These are phyloP conservation scores for Philantomba maxwellii DNA, from an alignment of 2,113 vertebrate genomes.

Conservation along the genomic window DNA sequence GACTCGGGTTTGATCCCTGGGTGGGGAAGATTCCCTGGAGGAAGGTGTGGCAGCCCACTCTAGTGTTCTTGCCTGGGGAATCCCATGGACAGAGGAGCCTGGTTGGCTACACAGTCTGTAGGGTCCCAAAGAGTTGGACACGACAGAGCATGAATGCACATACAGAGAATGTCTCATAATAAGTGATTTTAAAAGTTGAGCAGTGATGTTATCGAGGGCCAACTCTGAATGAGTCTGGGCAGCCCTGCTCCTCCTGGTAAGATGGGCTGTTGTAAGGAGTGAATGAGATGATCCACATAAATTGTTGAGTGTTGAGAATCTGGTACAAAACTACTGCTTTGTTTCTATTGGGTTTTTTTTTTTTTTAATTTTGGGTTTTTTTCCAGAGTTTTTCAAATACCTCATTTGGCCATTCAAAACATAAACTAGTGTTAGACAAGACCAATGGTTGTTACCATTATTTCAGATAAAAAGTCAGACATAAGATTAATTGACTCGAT, in stretches of 20 bases:
- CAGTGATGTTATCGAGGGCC: too few relatives aligned
- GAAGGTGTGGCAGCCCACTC: not conserved
- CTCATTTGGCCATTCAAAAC: not conserved
- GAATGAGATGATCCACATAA: not conserved
- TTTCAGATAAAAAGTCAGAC: not conserved
- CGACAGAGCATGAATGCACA: not conserved
- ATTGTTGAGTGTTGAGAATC: not conserved
- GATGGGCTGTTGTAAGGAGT: not conserved
- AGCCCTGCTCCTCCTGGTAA: not conserved
- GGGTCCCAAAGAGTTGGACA: not conserved
- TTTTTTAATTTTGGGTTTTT: accelerated
- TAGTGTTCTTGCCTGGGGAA: not conserved
- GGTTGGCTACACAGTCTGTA: not conserved
- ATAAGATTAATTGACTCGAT: not conserved
- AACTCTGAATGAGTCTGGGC: not conserved
- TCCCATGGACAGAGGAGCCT: not conserved
- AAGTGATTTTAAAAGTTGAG: not conserved
- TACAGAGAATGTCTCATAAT: not conserved
- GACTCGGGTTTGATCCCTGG: not conserved
- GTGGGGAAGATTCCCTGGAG: not conserved
- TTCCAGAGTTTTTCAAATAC: not conserved
- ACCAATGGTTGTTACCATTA: not conserved
- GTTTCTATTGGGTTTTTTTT: not conserved
- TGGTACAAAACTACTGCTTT: not conserved
- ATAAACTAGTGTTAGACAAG: not conserved